Conservation (phyloP, 1,140 invertebrate genomes). For the Leptopilina boulardi region DNA sequence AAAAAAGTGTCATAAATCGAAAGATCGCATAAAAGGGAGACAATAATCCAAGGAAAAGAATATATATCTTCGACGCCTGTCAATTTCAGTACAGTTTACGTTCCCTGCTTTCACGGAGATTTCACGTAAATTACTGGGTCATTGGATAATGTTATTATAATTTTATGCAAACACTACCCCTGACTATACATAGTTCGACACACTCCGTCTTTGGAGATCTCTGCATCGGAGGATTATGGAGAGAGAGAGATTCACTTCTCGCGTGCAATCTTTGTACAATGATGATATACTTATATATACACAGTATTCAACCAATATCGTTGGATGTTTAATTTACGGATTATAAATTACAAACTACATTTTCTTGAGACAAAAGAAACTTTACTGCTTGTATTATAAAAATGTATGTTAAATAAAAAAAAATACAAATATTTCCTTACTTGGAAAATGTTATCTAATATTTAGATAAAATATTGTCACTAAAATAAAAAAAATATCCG, state of each 20-base stretch:
- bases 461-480: too few species aligned
- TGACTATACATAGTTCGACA: constrained; percentile 18
- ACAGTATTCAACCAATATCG: too few species aligned
- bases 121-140: constrained; percentile 20
- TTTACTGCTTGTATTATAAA: too few species aligned
- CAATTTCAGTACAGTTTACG: constrained; percentile 4
- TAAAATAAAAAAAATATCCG: too few species aligned
- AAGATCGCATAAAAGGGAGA: not conserved
- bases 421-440: too few species aligned
- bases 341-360: too few species aligned
- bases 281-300: not conserved
- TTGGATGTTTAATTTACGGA: too few species aligned
- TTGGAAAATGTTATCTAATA: too few species aligned
- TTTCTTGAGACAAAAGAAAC: too few species aligned
- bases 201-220: constrained; percentile 2
- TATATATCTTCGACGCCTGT: not conserved
- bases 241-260: too few species aligned
- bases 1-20: too few species aligned
- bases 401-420: too few species aligned
- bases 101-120: not conserved
- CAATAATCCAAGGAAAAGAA: not conserved
- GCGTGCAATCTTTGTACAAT: not conserved
- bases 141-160: constrained; percentile 31
- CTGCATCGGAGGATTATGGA: constrained; percentile 2
- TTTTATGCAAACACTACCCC: constrained; percentile 30